These are phyloP conservation scores for human DNA, from an alignment of 2,113 vertebrate genomes.

Conservation along the genomic window GRCh38 chr18:61053001-61053500, in stretches of 20 bases:
- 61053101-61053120: no score
- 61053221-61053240: no score
- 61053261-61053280: constrained; percentile 15
- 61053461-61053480: background rate
- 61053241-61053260: background rate
- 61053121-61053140: no score
- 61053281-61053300: constrained; percentile 51
- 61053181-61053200: no score
- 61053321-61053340: constrained; percentile 20
- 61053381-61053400: constrained; percentile 43
- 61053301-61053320: constrained; percentile 48
- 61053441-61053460: background rate
- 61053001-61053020: no score
- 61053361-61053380: constrained; percentile 47
- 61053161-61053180: no score
- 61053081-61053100: no score
- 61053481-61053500: background rate
- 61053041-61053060: no score
- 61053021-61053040: no score
- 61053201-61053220: no score
- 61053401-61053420: background rate
- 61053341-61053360: constrained; percentile 15
- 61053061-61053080: no score
- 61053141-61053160: no score
- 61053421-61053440: background rate